Evolutionary conservation across 2,888 invertebrate genomes (phyloP).

Genomic region (Cheilosia vernalis): DNA sequence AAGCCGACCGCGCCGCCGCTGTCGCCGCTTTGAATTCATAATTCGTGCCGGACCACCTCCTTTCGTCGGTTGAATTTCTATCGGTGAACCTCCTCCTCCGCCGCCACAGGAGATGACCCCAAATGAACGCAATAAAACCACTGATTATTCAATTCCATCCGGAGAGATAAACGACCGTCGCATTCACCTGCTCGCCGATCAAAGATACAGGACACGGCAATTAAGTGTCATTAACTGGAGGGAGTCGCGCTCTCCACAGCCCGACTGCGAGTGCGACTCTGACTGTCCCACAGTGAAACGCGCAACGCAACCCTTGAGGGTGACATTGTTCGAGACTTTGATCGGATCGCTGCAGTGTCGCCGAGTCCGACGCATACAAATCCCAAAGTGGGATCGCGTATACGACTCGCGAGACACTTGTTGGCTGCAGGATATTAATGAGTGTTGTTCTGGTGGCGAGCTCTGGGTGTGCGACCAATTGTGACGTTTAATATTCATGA

Average conservation of each 20-base stretch:
- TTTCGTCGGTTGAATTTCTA: constrained; percentile 22
- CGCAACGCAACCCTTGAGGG: constrained; percentile 68
- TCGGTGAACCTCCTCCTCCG: constrained; percentile 15
- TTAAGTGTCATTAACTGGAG: constrained; percentile 74
- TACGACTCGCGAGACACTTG: constrained; percentile 45
- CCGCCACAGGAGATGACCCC: constrained; percentile 58
- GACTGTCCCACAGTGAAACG: neutral
- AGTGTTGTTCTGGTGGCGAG: constrained; percentile 53
- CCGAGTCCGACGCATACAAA: constrained; percentile 39
- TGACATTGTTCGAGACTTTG: constrained; percentile 58
- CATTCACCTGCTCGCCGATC: constrained; percentile 72
- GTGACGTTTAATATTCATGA: constrained; percentile 76
- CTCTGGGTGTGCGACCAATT: constrained; percentile 73
- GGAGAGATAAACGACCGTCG: constrained; percentile 68
- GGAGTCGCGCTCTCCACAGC: constrained; percentile 29
- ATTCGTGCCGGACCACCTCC: constrained; percentile 61
- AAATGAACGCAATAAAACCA: constrained; percentile 69
- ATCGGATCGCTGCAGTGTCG: constrained; percentile 60
- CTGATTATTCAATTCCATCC: constrained; percentile 71
- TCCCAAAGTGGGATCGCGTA: constrained; percentile 29
- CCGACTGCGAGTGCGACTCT: neutral
- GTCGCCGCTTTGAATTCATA: constrained; percentile 44
- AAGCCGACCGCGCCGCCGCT: neutral
- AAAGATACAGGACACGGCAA: constrained; percentile 74
- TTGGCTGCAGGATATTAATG: constrained; percentile 74